These are phyloP conservation scores for Cochlearius cochlearius DNA, from an alignment of 2,113 vertebrate genomes.

Conservation along the genomic window DNA sequence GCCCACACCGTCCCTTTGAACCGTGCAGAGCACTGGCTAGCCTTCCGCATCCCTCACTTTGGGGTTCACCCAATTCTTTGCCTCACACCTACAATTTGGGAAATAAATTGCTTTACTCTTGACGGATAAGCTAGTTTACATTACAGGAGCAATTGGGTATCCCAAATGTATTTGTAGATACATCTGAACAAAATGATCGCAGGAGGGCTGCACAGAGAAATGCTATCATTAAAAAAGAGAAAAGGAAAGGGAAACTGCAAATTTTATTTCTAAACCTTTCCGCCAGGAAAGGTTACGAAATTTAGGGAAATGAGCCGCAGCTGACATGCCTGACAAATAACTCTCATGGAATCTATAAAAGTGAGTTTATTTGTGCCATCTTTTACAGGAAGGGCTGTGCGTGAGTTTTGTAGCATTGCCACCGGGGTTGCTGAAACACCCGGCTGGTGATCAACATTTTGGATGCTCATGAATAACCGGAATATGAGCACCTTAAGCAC, in stretches of 20 bases:
- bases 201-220: not conserved
- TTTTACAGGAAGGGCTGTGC: conserved; percentile 22
- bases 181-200: not conserved
- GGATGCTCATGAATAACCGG: conserved; percentile 58
- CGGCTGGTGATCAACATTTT: conserved; percentile 48
- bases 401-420: conserved; percentile 1
- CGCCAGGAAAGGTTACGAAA: not conserved
- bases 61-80: not conserved
- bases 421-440: conserved; percentile 29
- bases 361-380: conserved; percentile 42
- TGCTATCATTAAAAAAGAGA: not conserved
- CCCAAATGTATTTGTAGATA: not conserved
- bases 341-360: conserved; percentile 23
- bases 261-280: conserved; percentile 38
- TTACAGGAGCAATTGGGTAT: not conserved
- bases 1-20: not conserved
- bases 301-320: conserved; percentile 30
- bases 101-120: not conserved
- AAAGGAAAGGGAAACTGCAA: not conserved
- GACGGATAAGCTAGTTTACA: not conserved
- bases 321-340: conserved; percentile 42
- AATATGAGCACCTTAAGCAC: conserved; percentile 66
- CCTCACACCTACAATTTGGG: not conserved
- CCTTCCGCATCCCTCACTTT: not conserved
- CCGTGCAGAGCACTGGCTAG: fast-evolving